Evolutionary conservation across 2,888 invertebrate species (phyloP), one percentile per base, ranked within the genome.

Genomic region (Helicoverpa assulta): DNA sequence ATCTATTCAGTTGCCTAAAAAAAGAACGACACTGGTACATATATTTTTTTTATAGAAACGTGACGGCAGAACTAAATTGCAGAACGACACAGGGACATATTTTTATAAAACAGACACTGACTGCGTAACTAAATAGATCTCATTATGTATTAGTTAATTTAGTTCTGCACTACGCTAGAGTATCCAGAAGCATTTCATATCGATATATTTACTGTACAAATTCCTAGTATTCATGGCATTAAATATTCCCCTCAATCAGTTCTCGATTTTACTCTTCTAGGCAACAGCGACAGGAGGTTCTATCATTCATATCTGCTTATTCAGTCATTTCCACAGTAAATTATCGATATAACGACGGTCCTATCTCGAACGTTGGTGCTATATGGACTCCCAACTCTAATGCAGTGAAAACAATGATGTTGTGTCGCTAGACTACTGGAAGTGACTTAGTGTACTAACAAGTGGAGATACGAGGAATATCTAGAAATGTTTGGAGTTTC

Each of bases 251-350:
- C 55, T 74, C 56, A 66, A 58, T 58, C 56, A 65, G 53, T 18
- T 64, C 59, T 61, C 40, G 54, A 66, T 53, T 73, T 71, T 60
- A 74, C 74, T 58, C 68, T 64, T 67, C 64, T 10, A 56, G 18
- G 18, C 56, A 73, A 74, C 63, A 67, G 79, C 61, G 77, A 78
- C 76, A 82, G 83, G 75, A 80, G 79, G 77, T 74, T 72, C 69
- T 85, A 85, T 88, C 86, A 83, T 82, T 81, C 85, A 87, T 85
- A 90, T 89, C 87, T 87, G 79, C 91, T 91, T 91, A 90, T 90
- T 91, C 89, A 90, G 89, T 87, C 76, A 89, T 89, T 90, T 89
- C 81, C 87, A 85, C 85, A 84, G 86, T 87, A 89, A 89, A 91
- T 90, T 90, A 88, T 89, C 84, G 84, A 82, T 83, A 80, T 87